These are phyloP conservation scores for Falco cherrug DNA, from an alignment of 2,797 vertebrate genomes.

Conservation along the genomic window DNA sequence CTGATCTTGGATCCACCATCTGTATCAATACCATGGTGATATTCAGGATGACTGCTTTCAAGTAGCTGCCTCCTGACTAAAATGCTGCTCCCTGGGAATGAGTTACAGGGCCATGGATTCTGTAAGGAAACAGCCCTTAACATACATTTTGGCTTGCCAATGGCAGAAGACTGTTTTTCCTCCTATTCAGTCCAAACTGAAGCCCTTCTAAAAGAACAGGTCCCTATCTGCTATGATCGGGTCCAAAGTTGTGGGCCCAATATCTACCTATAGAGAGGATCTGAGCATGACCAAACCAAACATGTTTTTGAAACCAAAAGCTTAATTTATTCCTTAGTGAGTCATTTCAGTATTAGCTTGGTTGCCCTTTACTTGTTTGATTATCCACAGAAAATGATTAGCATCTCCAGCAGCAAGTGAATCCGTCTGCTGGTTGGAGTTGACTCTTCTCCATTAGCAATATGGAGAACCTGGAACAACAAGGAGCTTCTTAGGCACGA, in stretches of 20 bases:
- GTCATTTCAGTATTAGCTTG: not conserved
- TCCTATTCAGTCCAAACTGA: not conserved
- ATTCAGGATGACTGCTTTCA: not conserved
- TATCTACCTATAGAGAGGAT: not conserved
- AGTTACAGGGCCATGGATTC: not conserved
- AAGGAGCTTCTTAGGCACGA: not conserved
- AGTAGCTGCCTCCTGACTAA: not conserved
- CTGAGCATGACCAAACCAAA: not conserved
- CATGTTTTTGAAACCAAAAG: not conserved
- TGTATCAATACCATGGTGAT: not conserved
- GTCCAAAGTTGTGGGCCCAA: not conserved
- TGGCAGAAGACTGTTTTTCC: not conserved
- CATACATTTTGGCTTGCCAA: not conserved
- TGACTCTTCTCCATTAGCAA: not conserved
- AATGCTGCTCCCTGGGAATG: not conserved
- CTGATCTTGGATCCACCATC: not conserved
- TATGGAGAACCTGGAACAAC: not conserved
- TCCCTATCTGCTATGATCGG: no score
- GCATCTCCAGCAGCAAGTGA: not conserved
- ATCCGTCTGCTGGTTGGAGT: not conserved
- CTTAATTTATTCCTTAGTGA: not conserved
- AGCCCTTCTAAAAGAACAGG: not conserved
- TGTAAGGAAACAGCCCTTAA: not conserved
- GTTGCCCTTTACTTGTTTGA: not conserved
- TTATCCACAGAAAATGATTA: not conserved